Evolutionary conservation across 2,888 invertebrate species (phyloP).

Genomic region (Hypercompe scribonia): DNA sequence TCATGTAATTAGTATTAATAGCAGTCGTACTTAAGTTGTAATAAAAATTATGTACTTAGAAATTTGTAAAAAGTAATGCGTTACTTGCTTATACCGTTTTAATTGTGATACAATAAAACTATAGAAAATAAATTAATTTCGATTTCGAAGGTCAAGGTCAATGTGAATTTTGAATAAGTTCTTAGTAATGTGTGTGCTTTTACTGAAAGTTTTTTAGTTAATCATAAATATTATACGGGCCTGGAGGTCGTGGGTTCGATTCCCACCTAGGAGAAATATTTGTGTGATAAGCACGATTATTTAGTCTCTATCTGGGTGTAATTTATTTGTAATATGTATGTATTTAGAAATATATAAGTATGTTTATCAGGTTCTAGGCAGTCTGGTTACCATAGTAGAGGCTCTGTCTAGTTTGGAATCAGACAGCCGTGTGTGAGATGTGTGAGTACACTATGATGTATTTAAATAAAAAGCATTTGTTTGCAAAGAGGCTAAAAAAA

Average conservation of each 20-base stretch:
- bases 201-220: not conserved
- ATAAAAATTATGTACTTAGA: not conserved
- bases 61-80: not conserved
- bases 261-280: too few species aligned
- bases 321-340: too few species aligned
- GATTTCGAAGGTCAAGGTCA: conserved; percentile 3
- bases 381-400: too few species aligned
- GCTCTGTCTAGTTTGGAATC: too few species aligned
- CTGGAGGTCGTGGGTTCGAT: too few species aligned
- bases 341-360: too few species aligned
- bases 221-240: too few species aligned
- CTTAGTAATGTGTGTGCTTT: not conserved
- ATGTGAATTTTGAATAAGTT: not conserved
- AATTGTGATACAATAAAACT: not conserved
- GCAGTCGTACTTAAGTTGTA: not conserved
- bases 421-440: too few species aligned
- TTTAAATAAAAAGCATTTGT: not conserved
- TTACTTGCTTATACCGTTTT: not conserved
- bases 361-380: too few species aligned
- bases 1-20: not conserved
- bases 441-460: not conserved
- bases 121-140: not conserved
- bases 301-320: too few species aligned
- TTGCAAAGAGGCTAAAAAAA: not conserved
- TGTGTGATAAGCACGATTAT: too few species aligned